Percentiles rank a stretch among this genome's conserved stretches.
Evolutionary conservation across 2,113 vertebrate species (phyloP).

Genomic region (Platichthys flesus): DNA sequence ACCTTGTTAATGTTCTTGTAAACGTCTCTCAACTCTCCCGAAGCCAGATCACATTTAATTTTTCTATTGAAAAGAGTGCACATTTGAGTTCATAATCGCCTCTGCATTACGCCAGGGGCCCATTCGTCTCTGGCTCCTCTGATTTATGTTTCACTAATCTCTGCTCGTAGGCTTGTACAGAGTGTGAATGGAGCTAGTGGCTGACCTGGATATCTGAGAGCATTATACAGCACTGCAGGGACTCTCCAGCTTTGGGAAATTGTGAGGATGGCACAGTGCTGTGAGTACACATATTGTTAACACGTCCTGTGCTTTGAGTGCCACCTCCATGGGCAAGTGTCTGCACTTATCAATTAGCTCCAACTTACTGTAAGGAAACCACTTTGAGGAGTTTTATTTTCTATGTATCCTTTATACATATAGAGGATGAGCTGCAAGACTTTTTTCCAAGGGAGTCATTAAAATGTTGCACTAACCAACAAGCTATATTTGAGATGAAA

Average conservation of each 20-base stretch:
- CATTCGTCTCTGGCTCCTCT: conserved; percentile 63
- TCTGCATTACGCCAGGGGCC: conserved; percentile 70
- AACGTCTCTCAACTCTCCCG: conserved; percentile 61
- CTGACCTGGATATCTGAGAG: conserved; percentile 69
- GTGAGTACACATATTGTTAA: conserved; percentile 57
- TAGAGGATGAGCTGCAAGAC: not conserved
- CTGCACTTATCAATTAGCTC: conserved; percentile 57
- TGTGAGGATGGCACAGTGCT: conserved; percentile 33
- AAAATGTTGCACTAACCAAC: not conserved
- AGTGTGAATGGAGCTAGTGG: conserved; percentile 53
- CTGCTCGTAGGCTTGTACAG: conserved; percentile 49
- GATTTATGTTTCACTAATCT: conserved; percentile 79
- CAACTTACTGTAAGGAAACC: conserved; percentile 46
- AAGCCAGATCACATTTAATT: conserved; percentile 75
- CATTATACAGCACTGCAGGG: conserved; percentile 65
- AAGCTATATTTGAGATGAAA: not conserved
- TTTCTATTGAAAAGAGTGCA: conserved; percentile 73
- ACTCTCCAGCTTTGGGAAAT: conserved; percentile 49
- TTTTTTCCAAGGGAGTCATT: not conserved
- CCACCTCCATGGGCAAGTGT: conserved; percentile 30
- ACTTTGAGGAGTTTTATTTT: conserved; percentile 8
- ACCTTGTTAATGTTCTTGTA: conserved; percentile 63
- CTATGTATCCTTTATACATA: too few relatives aligned
- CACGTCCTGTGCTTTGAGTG: conserved; percentile 41
- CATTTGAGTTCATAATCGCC: conserved; percentile 80